Conservation (phyloP, 2,888 invertebrate genomes). For the Dastarcus helophoroides region DNA sequence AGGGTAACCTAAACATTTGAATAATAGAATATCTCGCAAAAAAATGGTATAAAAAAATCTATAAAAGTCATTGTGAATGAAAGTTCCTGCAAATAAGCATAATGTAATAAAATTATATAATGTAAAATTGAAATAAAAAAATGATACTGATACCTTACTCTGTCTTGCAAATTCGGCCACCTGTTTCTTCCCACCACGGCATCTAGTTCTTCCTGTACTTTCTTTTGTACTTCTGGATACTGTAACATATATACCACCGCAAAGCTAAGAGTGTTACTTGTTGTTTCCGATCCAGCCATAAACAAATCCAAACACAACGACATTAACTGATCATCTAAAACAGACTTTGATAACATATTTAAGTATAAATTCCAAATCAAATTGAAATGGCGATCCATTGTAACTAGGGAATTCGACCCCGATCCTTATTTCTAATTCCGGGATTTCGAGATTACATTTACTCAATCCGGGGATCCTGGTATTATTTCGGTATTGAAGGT, state of each 20-base stretch:
- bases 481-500: no score
- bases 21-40: no score
- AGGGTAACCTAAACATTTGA: conserved; percentile 36
- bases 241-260: conserved; percentile 47
- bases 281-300: conserved; percentile 60
- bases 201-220: conserved; percentile 50
- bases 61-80: no score
- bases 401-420: no score
- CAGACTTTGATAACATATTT: neutral
- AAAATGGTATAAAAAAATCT: no score
- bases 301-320: conserved; percentile 52
- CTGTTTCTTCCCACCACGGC: conserved; percentile 44
- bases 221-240: conserved; percentile 44
- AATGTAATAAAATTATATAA: conserved; percentile 1
- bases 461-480: no score
- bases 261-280: conserved; percentile 51
- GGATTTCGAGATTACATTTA: no score
- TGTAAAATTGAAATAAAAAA: no score
- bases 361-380: neutral
- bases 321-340: conserved; percentile 32
- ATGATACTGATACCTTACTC: conserved; percentile 41
- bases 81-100: no score
- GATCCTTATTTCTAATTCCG: no score
- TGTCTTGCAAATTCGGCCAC: conserved; percentile 44
- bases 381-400: no score